These are phyloP conservation scores for Ictidomys tridecemlineatus DNA, from an alignment of 2,113 vertebrate genomes.

Conservation along the genomic window DNA sequence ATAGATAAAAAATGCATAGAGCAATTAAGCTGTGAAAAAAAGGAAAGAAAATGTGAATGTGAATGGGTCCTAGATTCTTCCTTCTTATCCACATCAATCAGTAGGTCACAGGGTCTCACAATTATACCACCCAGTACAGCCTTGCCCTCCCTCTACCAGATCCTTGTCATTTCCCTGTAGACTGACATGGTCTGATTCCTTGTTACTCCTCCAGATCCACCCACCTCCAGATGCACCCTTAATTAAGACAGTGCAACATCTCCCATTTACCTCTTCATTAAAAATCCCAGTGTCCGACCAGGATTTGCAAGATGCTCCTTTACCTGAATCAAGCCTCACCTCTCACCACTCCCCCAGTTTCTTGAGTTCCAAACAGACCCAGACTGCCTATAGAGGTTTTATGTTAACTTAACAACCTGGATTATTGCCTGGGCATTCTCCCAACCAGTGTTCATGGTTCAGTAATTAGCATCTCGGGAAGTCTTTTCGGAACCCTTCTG, in stretches of 20 bases:
- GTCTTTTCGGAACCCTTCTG: background rate
- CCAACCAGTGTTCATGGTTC: background rate
- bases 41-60: background rate
- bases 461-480: background rate
- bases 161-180: background rate
- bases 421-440: background rate
- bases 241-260: background rate
- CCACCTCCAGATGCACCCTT: too few species aligned
- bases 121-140: background rate
- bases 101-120: background rate
- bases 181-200: fast-evolving
- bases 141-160: background rate
- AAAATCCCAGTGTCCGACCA: background rate
- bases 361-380: background rate
- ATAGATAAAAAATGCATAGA: slow-evolving; percentile 77
- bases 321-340: background rate
- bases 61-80: background rate
- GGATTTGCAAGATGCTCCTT: fast-evolving
- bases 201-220: fast-evolving
- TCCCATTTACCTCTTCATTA: background rate
- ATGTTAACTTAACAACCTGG: background rate
- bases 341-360: fast-evolving
- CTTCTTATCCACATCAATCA: background rate
- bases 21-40: slow-evolving; percentile 52
- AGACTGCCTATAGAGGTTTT: background rate